Evolutionary conservation across 2,888 invertebrate species (phyloP).

Genomic region (Brachypalpus laphriformis): DNA sequence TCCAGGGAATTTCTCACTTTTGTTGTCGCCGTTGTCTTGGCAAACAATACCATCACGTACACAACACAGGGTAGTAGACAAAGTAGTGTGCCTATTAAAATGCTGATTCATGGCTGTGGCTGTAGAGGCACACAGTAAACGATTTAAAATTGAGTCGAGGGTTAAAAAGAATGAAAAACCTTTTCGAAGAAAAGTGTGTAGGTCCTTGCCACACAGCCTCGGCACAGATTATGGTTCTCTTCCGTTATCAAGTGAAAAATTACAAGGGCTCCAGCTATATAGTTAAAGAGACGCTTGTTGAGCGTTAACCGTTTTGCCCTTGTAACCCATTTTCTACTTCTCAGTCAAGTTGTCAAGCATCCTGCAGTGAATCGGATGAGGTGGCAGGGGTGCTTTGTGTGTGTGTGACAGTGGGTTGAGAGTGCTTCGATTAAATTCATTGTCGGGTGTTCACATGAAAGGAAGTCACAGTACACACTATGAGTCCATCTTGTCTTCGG

Average conservation of each 20-base stretch:
- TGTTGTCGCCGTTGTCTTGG: conserved; percentile 10
- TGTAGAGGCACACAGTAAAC: conserved; percentile 32
- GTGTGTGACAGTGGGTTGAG: conserved; percentile 16
- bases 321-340: conserved; percentile 69
- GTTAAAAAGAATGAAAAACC: conserved; percentile 18
- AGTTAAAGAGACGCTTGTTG: conserved; percentile 56
- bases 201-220: conserved; percentile 23
- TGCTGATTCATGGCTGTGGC: conserved; percentile 38
- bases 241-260: conserved; percentile 51
- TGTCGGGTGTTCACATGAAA: conserved; percentile 49
- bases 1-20: conserved; percentile 13
- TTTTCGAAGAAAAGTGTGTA: background rate
- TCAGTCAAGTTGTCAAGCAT: conserved; percentile 69
- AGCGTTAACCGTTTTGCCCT: conserved; percentile 68
- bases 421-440: conserved; percentile 66
- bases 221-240: conserved; percentile 63
- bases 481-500: conserved; percentile 40
- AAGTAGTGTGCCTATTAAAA: conserved; percentile 40
- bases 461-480: conserved; percentile 11
- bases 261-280: conserved; percentile 45
- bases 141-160: conserved; percentile 53
- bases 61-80: conserved; percentile 35
- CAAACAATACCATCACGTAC: conserved; percentile 34
- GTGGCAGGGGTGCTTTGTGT: conserved; percentile 1
- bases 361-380: conserved; percentile 57